Conservation (phyloP, 2,888 invertebrate genomes). For the Athalia circularis region DNA sequence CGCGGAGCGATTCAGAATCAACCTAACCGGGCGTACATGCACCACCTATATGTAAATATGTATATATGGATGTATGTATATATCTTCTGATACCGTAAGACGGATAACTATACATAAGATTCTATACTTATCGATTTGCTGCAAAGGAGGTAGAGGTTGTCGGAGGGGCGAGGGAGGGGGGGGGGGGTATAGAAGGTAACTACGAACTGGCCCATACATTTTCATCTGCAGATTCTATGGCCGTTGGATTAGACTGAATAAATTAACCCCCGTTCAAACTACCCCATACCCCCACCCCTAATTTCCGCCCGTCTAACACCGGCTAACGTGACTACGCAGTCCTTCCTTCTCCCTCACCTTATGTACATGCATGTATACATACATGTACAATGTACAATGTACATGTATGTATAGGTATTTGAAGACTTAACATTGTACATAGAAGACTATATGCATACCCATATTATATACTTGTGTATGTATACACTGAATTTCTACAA, state of each 20-base stretch:
- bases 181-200: conserved; percentile 8
- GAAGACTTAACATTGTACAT: no score
- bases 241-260: conserved; percentile 45
- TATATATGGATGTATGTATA: no score
- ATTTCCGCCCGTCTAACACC: conserved; percentile 19
- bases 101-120: no score
- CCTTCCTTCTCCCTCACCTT: not conserved
- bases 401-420: no score
- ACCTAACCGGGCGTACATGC: no score
- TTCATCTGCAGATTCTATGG: conserved; percentile 45
- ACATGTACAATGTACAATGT: no score
- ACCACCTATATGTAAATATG: no score
- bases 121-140: no score
- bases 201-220: conserved; percentile 39
- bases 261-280: conserved; percentile 35
- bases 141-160: not conserved
- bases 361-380: not conserved
- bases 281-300: conserved; percentile 16
- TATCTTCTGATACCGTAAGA: no score
- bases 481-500: conserved; percentile 12
- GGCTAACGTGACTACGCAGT: not conserved
- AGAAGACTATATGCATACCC: not conserved
- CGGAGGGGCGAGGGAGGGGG: not conserved
- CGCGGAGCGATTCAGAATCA: no score
- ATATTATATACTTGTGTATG: not conserved